phyloP scores from a whole-genome alignment of 2,113 vertebrate genomes.

The Sprattus sprattus region DNA sequence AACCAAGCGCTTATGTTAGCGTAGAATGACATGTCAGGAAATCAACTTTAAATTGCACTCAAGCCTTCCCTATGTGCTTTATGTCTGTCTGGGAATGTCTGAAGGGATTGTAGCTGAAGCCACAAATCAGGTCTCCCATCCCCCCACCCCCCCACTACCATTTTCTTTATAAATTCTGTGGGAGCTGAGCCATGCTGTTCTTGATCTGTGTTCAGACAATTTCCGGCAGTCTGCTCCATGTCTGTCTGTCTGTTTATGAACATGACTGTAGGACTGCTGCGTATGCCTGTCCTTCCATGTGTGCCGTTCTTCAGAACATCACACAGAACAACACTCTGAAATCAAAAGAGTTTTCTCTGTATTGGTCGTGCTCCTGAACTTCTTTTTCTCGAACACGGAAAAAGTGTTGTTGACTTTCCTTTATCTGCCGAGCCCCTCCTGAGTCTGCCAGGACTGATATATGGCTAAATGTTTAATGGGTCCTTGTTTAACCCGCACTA shows the following conservation, averaged over 20 bases:
- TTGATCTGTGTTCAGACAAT: conserved; percentile 16
- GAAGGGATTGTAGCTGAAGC: background rate
- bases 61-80: conserved; percentile 15
- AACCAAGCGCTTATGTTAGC: background rate
- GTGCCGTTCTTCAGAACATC: background rate
- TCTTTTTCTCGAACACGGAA: background rate
- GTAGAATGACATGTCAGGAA: conserved; percentile 7
- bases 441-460: conserved; percentile 33
- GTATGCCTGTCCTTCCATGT: background rate
- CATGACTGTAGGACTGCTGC: background rate
- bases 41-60: conserved; percentile 20
- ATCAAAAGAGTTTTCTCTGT: background rate
- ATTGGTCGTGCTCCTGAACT: background rate
- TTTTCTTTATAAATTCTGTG: background rate
- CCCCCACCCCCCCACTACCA: background rate
- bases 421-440: conserved; percentile 3
- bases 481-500: conserved; percentile 50
- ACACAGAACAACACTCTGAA: background rate
- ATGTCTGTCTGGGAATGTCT: conserved; percentile 12
- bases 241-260: background rate
- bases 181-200: background rate
- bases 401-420: background rate
- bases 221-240: conserved; percentile 15
- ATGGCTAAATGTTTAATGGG: conserved; percentile 47
- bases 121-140: background rate